Base-by-base conservation (phyloP, 2,888 invertebrate species). In the Ecliptopera silaceata region DNA sequence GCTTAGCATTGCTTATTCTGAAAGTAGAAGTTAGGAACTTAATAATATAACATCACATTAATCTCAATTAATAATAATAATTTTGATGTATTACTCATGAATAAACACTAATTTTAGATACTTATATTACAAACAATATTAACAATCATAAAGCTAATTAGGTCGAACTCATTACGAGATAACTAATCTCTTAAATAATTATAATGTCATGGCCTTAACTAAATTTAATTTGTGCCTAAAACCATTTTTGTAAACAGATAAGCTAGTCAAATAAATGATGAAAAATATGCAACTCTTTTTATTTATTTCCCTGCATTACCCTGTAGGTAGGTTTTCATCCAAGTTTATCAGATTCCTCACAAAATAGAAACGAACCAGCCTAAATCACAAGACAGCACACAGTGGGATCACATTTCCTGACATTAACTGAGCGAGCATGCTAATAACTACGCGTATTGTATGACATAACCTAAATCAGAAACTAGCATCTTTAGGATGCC, bases 201-300 rank as follows among this genome's bases (percentile, higher is more conserved):
- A 18, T 41, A 20, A 22, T 26, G 12, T 42, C 18, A 13, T 26
- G 42, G 42, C 42, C 42, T 42, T 49, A 36, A 59, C 55, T 17
- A n/a, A 43, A 56, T 48, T 45, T 15, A 34, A 44, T 31, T 36
- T 42, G 32, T 49, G 42, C 32, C 42, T 56, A 45, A 58, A 54
- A 45, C 65, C 85, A 85, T 80, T 84, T 84, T 87, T 85, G 77
- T 84, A 84, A 78, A 84, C 75, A 63, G 58, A 56, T 73, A 73
- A 84, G 82, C 83, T 85, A 86, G 86, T 85, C 84, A 86, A 36
- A 83, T 86, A 86, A 86, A 72, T 55, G 36, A 70, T 63, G 43
- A 45, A 44, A 52, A 8, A 18, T 11, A 39, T 26, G 15, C 5
- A 54, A 60, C 59, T 66, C 47, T 43, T 56, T 74, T 72, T 57